These are phyloP conservation scores for Pedetes capensis DNA, from an alignment of 2,113 vertebrate genomes.

Conservation along the genomic window DNA sequence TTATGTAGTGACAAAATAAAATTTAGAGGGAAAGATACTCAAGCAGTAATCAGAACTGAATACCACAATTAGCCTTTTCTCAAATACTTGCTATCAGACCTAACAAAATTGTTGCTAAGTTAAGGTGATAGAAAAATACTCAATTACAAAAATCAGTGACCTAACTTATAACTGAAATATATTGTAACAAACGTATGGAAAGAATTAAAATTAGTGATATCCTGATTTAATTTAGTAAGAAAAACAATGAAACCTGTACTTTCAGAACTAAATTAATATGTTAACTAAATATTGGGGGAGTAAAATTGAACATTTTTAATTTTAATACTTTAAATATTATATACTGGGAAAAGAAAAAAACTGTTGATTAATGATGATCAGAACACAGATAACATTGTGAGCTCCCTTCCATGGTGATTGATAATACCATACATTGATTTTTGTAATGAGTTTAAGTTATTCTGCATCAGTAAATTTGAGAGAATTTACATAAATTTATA, in stretches of 20 bases:
- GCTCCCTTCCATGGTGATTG: neutral
- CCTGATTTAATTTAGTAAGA: neutral
- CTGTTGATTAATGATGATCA: neutral
- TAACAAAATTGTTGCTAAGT: neutral
- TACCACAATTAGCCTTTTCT: neutral
- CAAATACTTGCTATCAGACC: neutral
- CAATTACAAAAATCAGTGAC: neutral
- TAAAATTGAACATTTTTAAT: neutral
- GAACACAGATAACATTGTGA: neutral
- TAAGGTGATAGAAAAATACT: neutral
- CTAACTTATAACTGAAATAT: neutral
- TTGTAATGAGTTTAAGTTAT: neutral
- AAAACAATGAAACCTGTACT: neutral
- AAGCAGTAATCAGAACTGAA: neutral
- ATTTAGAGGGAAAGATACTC: neutral
- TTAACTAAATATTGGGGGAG: slow-evolving; percentile 19
- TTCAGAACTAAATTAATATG: neutral
- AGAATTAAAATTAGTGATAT: neutral
- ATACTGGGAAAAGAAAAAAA: neutral
- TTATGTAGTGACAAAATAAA: neutral
- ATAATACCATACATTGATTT: neutral
- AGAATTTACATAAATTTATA: neutral
- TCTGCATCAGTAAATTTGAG: neutral
- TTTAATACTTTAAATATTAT: neutral
- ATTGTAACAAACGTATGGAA: neutral